Evolutionary conservation across 2,888 invertebrate genomes (phyloP), one percentile per base, ranked within the genome.

Genomic region (Cryptocheilus praepositus): DNA sequence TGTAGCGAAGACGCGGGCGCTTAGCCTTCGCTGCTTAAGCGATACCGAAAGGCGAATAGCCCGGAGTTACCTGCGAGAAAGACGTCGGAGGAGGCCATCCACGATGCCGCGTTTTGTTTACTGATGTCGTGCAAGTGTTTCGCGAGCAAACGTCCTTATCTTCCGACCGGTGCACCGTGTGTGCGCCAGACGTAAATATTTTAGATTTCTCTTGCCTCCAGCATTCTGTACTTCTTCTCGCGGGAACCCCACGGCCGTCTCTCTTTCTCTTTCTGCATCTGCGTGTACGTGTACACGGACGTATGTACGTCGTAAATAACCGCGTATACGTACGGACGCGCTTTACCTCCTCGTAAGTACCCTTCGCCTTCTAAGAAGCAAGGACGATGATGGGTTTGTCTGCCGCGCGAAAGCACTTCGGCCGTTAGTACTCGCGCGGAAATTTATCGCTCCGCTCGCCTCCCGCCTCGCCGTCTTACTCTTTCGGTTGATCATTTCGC

Each of bases 111-210:
- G 64, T 58, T 68, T 63, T 76, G 78, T 78, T 78, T 78, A 70
- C 67, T 36, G 59, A 76, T 74, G 70, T 73, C 70, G 67, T n/a
- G 74, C 71, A 44, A 77, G 73, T 66, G 78, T 77, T 77, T 75
- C 76, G 66, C 55, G 69, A 75, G 70, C 54, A 76, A 78, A 78
- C 77, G 58, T 72, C 59, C 74, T 78, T 78, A 78, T 78, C 77
- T 77, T 8, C 18, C 49, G 49, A 16, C 49, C 25, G 28, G 55
- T 52, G 61, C 64, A 45, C 58, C 25, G 57, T 49, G 44, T 64
- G 67, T 56, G 54, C 68, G 68, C 54, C 65, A 69, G 69, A 71
- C 70, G 64, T 68, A 70, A 78, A 78, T 78, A 76, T 78, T 78
- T 77, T 67, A 70, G 60, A 66, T 69, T 73, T 61, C 56, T 66